Evolutionary conservation across 2,888 invertebrate genomes (phyloP).

Genomic region (Dione vanillae): DNA sequence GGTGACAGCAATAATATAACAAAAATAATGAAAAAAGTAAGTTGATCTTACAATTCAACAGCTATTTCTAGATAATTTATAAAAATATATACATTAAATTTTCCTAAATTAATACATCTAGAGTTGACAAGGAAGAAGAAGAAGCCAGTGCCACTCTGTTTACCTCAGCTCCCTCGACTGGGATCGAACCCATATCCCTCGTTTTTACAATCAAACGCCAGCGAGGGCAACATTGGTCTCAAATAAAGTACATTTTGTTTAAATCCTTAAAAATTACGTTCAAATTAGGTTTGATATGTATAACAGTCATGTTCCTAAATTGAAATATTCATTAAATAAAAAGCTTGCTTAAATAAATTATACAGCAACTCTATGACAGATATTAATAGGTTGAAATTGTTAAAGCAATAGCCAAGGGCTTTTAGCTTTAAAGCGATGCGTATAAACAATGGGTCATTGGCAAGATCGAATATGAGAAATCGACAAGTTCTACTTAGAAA

Average conservation of each 20-base stretch:
- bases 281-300: background rate
- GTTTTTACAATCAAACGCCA: too few species aligned
- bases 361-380: constrained; percentile 13
- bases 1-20: constrained; percentile 46
- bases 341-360: background rate
- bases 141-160: too few species aligned
- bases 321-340: background rate
- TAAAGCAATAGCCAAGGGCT: constrained; percentile 34
- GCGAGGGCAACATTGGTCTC: too few species aligned
- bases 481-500: constrained; percentile 31
- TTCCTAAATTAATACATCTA: too few species aligned
- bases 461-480: constrained; percentile 28
- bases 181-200: too few species aligned
- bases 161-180: too few species aligned
- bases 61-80: too few species aligned
- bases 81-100: too few species aligned
- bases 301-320: background rate
- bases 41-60: constrained; percentile 9
- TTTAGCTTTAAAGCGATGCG: constrained; percentile 20
- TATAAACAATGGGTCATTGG: constrained; percentile 40
- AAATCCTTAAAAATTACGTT: background rate
- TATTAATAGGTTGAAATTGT: constrained; percentile 34
- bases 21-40: constrained; percentile 55
- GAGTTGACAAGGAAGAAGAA: too few species aligned
- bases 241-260: too few species aligned